Evolutionary conservation across 2,797 vertebrate genomes (phyloP).

Genomic region (Paramormyrops hopkinsi): DNA sequence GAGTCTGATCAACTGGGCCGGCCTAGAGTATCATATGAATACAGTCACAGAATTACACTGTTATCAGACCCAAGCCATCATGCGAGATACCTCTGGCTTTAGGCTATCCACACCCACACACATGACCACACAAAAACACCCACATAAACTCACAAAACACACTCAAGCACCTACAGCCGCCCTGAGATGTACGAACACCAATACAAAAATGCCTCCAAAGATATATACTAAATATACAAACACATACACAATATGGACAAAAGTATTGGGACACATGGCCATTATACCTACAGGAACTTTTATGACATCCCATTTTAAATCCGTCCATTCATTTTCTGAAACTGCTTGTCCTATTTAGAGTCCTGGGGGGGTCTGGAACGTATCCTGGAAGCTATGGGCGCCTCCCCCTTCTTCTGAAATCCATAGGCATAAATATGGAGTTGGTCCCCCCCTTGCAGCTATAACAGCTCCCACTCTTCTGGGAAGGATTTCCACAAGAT

Average conservation of each 20-base stretch:
- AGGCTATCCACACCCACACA: neutral
- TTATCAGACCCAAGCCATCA: neutral
- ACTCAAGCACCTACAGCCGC: neutral
- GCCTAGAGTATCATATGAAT: neutral
- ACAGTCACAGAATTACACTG: neutral
- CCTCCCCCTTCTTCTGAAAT: too few species aligned
- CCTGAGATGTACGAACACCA: neutral
- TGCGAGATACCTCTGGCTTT: neutral
- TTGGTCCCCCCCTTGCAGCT: neutral
- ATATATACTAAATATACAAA: neutral
- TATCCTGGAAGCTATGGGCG: too few species aligned
- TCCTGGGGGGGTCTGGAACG: too few species aligned
- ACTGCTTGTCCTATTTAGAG: too few species aligned
- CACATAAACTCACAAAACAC: neutral
- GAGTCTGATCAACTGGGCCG: neutral
- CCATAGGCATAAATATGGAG: neutral
- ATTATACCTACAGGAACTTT: neutral
- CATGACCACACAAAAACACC: neutral
- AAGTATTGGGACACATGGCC: neutral
- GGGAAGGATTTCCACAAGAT: neutral
- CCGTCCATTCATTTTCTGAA: neutral
- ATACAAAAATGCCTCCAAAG: neutral
- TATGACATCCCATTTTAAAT: neutral
- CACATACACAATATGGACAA: neutral
- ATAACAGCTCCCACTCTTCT: neutral